Percentiles rank a stretch among this genome's conserved stretches.
Evolutionary conservation across 2,888 invertebrate species (phyloP).

Genomic region (Idaea straminata): DNA sequence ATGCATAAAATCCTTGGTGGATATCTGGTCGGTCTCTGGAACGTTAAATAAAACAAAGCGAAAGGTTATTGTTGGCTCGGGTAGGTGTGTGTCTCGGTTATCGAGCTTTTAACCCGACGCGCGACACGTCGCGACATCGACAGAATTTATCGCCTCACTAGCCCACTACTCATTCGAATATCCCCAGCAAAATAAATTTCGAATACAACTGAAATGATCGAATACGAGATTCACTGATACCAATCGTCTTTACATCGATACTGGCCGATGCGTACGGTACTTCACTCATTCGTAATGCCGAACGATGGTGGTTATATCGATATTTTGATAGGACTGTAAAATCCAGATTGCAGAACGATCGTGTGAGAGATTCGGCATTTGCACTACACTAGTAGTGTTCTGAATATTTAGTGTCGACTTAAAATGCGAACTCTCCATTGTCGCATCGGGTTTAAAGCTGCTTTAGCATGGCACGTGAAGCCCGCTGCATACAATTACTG

Average conservation of each 20-base stretch:
- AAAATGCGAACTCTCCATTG: constrained; percentile 33
- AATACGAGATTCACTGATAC: constrained; percentile 40
- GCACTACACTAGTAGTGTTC: constrained; percentile 6
- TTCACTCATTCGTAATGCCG: constrained; percentile 12
- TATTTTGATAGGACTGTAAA: constrained; percentile 11
- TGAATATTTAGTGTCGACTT: constrained; percentile 18
- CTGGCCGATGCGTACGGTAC: constrained; percentile 11
- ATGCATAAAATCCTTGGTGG: constrained; percentile 79
- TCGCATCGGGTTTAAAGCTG: constrained; percentile 17
- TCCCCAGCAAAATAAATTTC: constrained; percentile 70
- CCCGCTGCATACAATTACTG: constrained; percentile 42
- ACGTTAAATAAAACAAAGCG: constrained; percentile 75
- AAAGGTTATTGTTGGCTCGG: constrained; percentile 75
- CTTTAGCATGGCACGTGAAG: constrained; percentile 19
- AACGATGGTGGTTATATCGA: constrained; percentile 4
- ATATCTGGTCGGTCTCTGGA: constrained; percentile 65
- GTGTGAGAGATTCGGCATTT: constrained; percentile 4
- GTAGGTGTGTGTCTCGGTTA: constrained; percentile 77
- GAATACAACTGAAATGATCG: constrained; percentile 67
- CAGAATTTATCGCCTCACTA: constrained; percentile 77
- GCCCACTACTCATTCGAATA: constrained; percentile 76
- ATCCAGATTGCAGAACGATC: background rate
- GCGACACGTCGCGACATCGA: constrained; percentile 77
- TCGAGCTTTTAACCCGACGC: constrained; percentile 79
- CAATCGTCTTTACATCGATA: constrained; percentile 24